Evolutionary conservation across 1,140 invertebrate species (phyloP).

Genomic region (Microplitis mediator): DNA sequence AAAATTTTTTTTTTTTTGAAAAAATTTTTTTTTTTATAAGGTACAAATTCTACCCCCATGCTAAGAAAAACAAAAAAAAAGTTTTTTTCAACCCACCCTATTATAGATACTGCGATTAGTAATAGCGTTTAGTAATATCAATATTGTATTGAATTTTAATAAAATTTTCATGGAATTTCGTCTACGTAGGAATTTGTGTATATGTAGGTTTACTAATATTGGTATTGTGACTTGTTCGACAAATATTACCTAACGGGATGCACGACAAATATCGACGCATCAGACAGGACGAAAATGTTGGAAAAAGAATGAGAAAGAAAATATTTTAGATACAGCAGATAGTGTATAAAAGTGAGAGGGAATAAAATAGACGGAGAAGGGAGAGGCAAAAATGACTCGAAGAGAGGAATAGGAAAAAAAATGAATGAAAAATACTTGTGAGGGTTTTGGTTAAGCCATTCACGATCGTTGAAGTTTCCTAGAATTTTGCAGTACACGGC

Average conservation of each 20-base stretch:
- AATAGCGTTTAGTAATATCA: no score
- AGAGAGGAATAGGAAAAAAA: not conserved
- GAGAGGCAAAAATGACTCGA: not conserved
- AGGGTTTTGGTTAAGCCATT: constrained; percentile 12
- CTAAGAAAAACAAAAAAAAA: no score
- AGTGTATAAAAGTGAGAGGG: no score
- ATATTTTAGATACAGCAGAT: not conserved
- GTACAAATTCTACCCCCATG: no score
- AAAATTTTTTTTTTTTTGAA: no score
- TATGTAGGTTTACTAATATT: not conserved
- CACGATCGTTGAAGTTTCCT: constrained; percentile 1
- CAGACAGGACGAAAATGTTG: no score
- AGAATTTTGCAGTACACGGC: not conserved
- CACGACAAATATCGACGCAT: constrained; percentile 2
- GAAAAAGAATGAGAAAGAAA: not conserved
- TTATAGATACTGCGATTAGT: no score
- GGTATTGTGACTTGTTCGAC: not conserved
- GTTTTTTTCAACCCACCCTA: no score
- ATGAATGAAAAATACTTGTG: not conserved
- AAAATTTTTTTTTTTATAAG: no score
- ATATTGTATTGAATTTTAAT: no score
- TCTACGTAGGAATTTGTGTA: no score
- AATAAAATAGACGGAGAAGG: not conserved
- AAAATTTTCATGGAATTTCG: no score
- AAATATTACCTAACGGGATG: constrained; percentile 1